phyloP scores from a whole-genome alignment of 2,113 vertebrate genomes.

The Sminthopsis crassicaudata region DNA sequence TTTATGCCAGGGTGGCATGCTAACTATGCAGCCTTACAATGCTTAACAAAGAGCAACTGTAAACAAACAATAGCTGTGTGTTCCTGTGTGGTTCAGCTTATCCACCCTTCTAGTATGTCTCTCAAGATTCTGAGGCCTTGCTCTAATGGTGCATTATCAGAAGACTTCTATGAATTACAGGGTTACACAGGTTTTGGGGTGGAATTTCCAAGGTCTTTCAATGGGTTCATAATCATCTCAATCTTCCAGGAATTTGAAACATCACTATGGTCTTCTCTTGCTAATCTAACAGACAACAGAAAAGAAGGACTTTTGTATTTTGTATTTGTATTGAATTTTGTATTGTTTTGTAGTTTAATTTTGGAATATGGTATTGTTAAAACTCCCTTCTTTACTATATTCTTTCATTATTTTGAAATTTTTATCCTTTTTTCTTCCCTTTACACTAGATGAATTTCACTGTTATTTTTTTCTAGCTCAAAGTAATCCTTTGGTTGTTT shows the following conservation, averaged over 20 bases:
- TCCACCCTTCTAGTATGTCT: background rate
- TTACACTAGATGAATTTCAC: background rate
- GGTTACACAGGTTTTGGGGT: background rate
- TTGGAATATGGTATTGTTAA: too few relatives aligned
- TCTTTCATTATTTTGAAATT: background rate
- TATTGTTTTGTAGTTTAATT: too few relatives aligned
- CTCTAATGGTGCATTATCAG: background rate
- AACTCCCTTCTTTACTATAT: too few relatives aligned
- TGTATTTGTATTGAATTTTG: too few relatives aligned
- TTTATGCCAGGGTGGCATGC: background rate
- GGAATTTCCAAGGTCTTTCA: background rate
- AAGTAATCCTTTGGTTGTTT: background rate
- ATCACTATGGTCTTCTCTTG: background rate
- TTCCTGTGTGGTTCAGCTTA: background rate
- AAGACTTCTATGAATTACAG: background rate
- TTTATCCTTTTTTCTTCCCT: background rate
- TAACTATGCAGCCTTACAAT: background rate
- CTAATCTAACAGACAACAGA: background rate
- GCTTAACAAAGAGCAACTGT: background rate
- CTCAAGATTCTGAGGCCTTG: background rate
- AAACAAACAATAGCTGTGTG: background rate
- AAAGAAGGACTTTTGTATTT: background rate
- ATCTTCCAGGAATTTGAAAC: background rate
- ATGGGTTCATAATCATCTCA: background rate
- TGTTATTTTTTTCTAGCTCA: background rate